Evolutionary conservation across 2,888 invertebrate species (phyloP).

Genomic region (Oscheius sp.): DNA sequence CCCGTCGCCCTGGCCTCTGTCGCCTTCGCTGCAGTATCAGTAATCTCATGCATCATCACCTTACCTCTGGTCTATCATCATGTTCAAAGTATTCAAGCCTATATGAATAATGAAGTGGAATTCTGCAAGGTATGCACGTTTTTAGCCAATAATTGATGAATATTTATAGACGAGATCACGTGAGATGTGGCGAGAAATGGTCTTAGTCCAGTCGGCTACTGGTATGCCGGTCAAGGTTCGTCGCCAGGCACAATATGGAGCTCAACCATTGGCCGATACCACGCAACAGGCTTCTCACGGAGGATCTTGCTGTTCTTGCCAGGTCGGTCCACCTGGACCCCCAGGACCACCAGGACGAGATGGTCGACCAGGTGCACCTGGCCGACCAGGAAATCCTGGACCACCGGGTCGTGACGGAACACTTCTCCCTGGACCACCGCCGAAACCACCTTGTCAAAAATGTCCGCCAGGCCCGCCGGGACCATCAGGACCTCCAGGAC

Average conservation of each 20-base stretch:
- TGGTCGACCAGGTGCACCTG: slow-evolving; percentile 65
- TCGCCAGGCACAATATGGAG: slow-evolving; percentile 48
- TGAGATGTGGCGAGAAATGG: slow-evolving; percentile 70
- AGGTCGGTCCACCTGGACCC: slow-evolving; percentile 59
- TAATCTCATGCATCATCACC: slow-evolving; percentile 67
- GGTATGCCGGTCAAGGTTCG: slow-evolving; percentile 48
- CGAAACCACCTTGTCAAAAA: slow-evolving; percentile 70
- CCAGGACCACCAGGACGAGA: slow-evolving; percentile 61
- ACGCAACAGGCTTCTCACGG: slow-evolving; percentile 48
- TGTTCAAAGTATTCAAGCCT: slow-evolving; percentile 69
- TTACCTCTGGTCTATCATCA: slow-evolving; percentile 70
- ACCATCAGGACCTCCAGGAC: slow-evolving; percentile 56
- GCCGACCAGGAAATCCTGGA: slow-evolving; percentile 60
- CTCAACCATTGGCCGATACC: slow-evolving; percentile 44
- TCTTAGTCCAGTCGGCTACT: slow-evolving; percentile 65
- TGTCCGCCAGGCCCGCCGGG: slow-evolving; percentile 59
- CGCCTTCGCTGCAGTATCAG: slow-evolving; percentile 62
- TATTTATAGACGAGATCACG: slow-evolving; percentile 64
- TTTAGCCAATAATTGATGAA: background rate
- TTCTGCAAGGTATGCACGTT: slow-evolving; percentile 67
- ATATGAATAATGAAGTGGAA: slow-evolving; percentile 70
- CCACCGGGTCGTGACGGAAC: slow-evolving; percentile 62
- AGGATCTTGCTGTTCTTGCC: slow-evolving; percentile 67
- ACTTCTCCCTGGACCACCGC: slow-evolving; percentile 69
- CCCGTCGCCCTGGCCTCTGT: slow-evolving; percentile 68